These are phyloP conservation scores for Corydoras maculifer DNA, from an alignment of 2,113 vertebrate species.

Conservation along the genomic window DNA sequence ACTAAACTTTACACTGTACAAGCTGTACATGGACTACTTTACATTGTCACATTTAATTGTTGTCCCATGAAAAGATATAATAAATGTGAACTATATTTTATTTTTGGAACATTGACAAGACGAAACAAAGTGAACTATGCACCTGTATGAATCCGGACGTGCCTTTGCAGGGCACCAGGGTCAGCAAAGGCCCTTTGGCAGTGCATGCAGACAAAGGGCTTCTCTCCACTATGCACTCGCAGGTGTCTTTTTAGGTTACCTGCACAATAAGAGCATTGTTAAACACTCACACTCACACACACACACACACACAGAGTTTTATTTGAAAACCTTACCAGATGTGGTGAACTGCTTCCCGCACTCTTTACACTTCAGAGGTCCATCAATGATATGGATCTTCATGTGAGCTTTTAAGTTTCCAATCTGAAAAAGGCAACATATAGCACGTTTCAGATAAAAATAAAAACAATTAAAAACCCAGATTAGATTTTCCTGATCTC, in stretches of 20 bases:
- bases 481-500: no score
- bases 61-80: no score
- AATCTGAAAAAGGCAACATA: constrained; percentile 56
- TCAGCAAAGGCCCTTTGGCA: constrained; percentile 92
- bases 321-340: constrained; percentile 71
- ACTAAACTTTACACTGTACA: no score
- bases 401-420: constrained; percentile 94
- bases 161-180: constrained; percentile 87
- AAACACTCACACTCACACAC: background rate
- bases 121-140: constrained; percentile 4
- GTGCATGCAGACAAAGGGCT: constrained; percentile 86
- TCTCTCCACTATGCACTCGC: constrained; percentile 95
- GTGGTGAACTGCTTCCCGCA: constrained; percentile 98
- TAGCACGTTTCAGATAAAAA: background rate
- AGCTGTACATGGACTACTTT: no score
- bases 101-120: background rate
- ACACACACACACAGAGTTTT: background rate
- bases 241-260: constrained; percentile 94
- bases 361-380: constrained; percentile 92
- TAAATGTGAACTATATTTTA: no score
- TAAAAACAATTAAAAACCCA: background rate
- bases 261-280: constrained; percentile 45
- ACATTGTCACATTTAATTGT: no score
- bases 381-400: constrained; percentile 89
- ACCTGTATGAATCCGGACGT: constrained; percentile 96